Evolutionary conservation across 2,888 invertebrate species (phyloP).

Genomic region (Clitarchus hookeri): DNA sequence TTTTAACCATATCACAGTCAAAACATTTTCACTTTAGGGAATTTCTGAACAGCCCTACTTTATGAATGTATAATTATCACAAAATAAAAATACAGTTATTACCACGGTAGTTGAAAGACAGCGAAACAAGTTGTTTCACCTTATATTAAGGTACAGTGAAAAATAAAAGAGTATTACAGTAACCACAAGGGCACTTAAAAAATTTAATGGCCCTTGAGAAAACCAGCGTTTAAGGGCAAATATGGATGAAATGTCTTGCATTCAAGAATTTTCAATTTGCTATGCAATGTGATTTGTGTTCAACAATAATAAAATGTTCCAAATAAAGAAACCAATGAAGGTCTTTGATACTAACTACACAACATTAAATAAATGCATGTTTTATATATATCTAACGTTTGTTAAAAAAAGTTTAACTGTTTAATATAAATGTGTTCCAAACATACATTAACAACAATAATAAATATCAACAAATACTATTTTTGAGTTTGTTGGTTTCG

Average conservation of each 20-base stretch:
- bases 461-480: background rate
- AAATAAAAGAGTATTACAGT: background rate
- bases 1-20: too few species aligned
- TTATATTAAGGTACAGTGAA: background rate
- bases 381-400: background rate
- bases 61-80: too few species aligned
- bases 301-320: background rate
- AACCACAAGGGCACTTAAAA: background rate
- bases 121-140: background rate
- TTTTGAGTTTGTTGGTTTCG: background rate
- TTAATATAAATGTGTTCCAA: background rate
- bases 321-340: background rate
- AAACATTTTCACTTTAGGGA: too few species aligned
- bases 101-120: background rate
- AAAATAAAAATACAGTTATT: background rate
- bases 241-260: background rate
- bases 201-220: background rate
- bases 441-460: background rate
- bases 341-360: background rate
- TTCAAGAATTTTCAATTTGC: background rate
- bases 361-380: constrained; percentile 14
- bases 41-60: too few species aligned
- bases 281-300: background rate
- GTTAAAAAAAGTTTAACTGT: background rate
- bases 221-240: background rate